Percentiles rank a stretch among this genome's conserved stretches.
phyloP scores from a whole-genome alignment of 2,797 vertebrate species.

The Hoplostethus mediterraneus region DNA sequence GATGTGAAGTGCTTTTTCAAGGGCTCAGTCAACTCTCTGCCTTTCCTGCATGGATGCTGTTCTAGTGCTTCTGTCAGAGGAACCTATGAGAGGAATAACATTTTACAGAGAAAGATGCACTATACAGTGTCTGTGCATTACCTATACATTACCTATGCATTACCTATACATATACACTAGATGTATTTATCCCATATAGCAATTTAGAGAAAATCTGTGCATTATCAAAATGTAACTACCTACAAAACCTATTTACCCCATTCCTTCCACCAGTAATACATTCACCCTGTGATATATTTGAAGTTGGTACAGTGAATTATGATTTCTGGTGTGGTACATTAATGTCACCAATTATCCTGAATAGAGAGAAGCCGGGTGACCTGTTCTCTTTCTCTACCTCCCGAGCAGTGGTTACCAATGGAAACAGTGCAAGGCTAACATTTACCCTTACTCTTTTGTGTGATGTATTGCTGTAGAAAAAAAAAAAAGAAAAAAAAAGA shows the following conservation, averaged over 20 bases:
- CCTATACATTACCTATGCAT: not conserved
- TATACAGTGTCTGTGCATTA: not conserved
- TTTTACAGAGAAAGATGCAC: not conserved
- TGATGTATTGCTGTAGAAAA: conserved; percentile 74
- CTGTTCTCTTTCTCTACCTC: conserved; percentile 69
- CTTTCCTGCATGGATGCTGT: conserved; percentile 21
- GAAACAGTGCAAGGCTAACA: conserved; percentile 81
- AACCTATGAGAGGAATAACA: not conserved
- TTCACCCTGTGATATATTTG: conserved; percentile 27
- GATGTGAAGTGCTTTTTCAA: conserved; percentile 70
- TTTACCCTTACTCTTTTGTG: conserved; percentile 81
- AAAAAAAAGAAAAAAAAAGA: conserved; percentile 22
- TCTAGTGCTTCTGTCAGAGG: not conserved
- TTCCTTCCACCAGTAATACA: conserved; percentile 52
- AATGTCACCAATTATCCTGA: conserved; percentile 70
- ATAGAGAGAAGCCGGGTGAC: conserved; percentile 60
- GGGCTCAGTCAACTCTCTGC: conserved; percentile 57
- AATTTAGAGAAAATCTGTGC: not conserved
- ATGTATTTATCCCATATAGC: not conserved
- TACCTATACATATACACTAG: not conserved
- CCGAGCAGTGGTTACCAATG: conserved; percentile 81
- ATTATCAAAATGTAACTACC: not conserved
- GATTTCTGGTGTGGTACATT: conserved; percentile 58
- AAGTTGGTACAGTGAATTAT: conserved; percentile 64
- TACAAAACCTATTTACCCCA: conserved; percentile 28